Conservation (phyloP, 1,140 invertebrate species). For the Drosophila varians region DNA sequence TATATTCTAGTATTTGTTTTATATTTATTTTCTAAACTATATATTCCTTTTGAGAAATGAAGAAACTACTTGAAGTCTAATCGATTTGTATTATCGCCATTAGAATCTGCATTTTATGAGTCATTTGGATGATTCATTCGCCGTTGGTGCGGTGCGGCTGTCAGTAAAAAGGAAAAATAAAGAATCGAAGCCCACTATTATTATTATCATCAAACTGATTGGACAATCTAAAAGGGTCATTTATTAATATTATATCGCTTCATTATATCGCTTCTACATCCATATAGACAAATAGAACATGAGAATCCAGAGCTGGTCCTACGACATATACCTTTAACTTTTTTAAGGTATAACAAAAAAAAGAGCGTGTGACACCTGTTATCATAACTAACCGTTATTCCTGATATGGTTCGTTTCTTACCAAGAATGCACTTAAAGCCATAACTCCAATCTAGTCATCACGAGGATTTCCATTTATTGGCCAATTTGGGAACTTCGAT, state of each 20-base stretch:
- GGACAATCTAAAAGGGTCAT: not conserved
- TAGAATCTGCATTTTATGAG: not conserved
- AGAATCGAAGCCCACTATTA: not conserved
- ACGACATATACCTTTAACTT: too few species aligned
- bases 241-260: not conserved
- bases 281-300: not conserved
- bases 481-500: not conserved
- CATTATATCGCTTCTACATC: not conserved
- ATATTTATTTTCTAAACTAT: too few species aligned
- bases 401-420: conserved; percentile 15
- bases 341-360: too few species aligned
- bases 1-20: too few species aligned
- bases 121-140: not conserved
- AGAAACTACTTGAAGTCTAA: not conserved
- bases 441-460: conserved; percentile 10
- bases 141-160: not conserved
- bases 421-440: conserved; percentile 20
- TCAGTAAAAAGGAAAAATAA: not conserved
- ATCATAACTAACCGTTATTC: not conserved
- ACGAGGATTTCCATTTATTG: not conserved
- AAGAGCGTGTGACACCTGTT: not conserved
- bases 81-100: not conserved
- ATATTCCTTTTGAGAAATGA: too few species aligned
- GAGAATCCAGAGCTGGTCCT: too few species aligned
- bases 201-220: not conserved